Percentiles rank a stretch among this genome's conserved stretches.
phyloP scores from a whole-genome alignment of 2,797 vertebrate species.

The Myotis myotis region DNA sequence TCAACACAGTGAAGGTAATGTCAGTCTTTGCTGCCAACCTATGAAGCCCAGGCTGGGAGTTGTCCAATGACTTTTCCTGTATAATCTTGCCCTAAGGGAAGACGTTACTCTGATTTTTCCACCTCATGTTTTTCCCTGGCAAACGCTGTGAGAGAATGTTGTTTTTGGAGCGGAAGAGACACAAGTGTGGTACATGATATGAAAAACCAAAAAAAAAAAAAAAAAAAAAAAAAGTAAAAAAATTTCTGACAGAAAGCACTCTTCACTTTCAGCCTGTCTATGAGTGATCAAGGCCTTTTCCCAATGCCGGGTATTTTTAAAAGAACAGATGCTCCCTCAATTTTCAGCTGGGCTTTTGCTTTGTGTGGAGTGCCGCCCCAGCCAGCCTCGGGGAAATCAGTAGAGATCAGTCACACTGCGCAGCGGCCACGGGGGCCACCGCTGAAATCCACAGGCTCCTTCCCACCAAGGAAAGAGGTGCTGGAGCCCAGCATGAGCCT shows the following conservation, averaged over 20 bases:
- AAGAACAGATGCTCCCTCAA: not conserved
- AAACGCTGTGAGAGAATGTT: conserved; percentile 53
- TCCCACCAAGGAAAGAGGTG: not conserved
- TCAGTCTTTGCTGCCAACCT: conserved; percentile 43
- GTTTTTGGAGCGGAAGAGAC: conserved; percentile 56
- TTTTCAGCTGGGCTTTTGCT: not conserved
- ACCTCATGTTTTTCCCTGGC: conserved; percentile 57
- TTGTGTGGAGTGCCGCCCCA: not conserved
- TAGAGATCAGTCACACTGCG: not conserved
- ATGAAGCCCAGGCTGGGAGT: conserved; percentile 41
- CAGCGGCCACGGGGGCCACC: not conserved
- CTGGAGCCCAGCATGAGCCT: not conserved
- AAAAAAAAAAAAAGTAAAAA: not conserved
- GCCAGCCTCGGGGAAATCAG: not conserved
- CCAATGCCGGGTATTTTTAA: not conserved
- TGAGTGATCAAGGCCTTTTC: not conserved
- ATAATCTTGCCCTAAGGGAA: conserved; percentile 60
- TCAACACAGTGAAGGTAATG: not conserved
- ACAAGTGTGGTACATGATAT: conserved; percentile 45
- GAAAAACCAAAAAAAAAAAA: not conserved
- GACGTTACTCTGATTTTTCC: conserved; percentile 72
- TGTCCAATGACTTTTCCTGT: conserved; percentile 58
- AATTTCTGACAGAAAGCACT: not conserved
- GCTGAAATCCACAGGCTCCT: not conserved
- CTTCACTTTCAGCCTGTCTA: conserved; percentile 13